phyloP scores from a whole-genome alignment of 2,888 invertebrate genomes.

The Dinocampus coccinellae region DNA sequence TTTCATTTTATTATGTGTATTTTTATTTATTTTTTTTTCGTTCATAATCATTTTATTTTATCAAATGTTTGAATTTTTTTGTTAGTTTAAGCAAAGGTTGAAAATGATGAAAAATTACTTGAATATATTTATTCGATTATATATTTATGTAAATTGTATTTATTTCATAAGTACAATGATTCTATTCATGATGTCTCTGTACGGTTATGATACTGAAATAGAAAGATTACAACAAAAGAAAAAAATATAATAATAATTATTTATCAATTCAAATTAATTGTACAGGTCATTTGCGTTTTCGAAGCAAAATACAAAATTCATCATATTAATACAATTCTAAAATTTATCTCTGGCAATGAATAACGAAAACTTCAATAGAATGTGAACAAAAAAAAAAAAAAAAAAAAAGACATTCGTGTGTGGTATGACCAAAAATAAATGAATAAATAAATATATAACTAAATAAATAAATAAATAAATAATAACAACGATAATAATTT shows the following conservation, averaged over 20 bases:
- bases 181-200: conserved; percentile 58
- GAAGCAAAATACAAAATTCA: conserved; percentile 4
- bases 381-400: too few species aligned
- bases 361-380: not conserved
- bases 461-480: conserved; percentile 15
- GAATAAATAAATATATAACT: too few species aligned
- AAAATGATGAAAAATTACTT: too few species aligned
- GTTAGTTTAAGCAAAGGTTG: too few species aligned
- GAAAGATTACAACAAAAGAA: conserved; percentile 24
- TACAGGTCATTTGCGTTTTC: conserved; percentile 34
- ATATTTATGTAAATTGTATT: conserved; percentile 23
- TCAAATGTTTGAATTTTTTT: conserved; percentile 4
- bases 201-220: conserved; percentile 42
- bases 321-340: not conserved
- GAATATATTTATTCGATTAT: conserved; percentile 6
- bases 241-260: conserved; percentile 18
- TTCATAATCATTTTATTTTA: too few species aligned
- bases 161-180: conserved; percentile 43
- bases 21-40: conserved; percentile 4
- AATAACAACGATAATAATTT: conserved; percentile 24
- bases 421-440: conserved; percentile 9
- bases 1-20: not conserved
- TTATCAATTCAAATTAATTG: conserved; percentile 30
- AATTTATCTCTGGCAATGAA: not conserved
- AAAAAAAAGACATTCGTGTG: too few species aligned